phyloP scores from a whole-genome alignment of 2,113 vertebrate genomes.

The Boleophthalmus pectinirostris region DNA sequence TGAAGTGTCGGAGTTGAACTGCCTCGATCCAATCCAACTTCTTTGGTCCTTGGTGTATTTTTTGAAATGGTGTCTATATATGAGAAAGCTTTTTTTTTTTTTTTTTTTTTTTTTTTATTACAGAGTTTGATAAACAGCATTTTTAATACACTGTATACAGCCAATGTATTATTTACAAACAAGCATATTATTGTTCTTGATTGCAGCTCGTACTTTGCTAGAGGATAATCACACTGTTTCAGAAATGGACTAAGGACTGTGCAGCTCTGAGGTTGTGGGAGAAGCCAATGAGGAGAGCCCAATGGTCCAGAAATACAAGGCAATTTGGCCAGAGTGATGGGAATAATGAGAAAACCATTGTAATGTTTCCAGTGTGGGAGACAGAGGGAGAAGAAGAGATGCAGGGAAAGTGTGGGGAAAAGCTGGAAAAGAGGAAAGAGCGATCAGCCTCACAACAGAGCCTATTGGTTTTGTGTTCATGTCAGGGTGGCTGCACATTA shows the following conservation, averaged over 20 bases:
- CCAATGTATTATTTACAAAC: not conserved
- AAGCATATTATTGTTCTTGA: not conserved
- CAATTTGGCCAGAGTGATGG: slow-evolving; percentile 75
- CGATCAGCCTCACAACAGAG: slow-evolving; percentile 58
- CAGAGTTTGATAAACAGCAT: not conserved
- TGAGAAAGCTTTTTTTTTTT: too few relatives aligned
- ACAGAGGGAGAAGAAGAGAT: slow-evolving; percentile 31
- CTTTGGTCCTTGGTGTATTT: too few relatives aligned
- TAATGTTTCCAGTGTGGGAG: slow-evolving; percentile 62
- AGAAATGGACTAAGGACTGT: slow-evolving; percentile 38
- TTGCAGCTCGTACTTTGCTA: not conserved
- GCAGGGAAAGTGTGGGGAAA: slow-evolving; percentile 31
- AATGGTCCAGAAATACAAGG: slow-evolving; percentile 80
- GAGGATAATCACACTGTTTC: slow-evolving; percentile 10
- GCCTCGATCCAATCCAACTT: too few relatives aligned
- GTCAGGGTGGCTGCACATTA: slow-evolving; percentile 76
- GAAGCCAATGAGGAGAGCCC: slow-evolving; percentile 64
- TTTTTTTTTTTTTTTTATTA: too few relatives aligned
- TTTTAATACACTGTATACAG: not conserved
- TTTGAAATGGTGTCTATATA: too few relatives aligned
- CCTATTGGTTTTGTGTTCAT: slow-evolving; percentile 62
- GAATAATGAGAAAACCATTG: slow-evolving; percentile 76
- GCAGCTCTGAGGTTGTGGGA: slow-evolving; percentile 52
- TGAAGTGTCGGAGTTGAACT: too few relatives aligned
- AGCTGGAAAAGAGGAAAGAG: slow-evolving; percentile 28